Evolutionary conservation across 2,113 vertebrate species (phyloP).

Genomic region (Porphyrio hochstetteri): DNA sequence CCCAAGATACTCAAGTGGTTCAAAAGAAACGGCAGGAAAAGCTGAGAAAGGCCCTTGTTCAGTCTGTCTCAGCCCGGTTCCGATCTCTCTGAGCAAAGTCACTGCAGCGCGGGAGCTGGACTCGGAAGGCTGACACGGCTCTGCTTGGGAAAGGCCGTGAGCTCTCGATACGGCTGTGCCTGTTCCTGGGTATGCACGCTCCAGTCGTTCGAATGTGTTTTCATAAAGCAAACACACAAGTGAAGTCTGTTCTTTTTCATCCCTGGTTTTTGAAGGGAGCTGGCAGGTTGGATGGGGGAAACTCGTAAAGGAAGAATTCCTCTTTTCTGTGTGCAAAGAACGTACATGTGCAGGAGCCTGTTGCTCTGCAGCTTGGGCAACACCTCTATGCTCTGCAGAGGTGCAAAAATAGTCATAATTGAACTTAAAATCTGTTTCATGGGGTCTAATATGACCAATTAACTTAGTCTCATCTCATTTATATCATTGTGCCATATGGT

Average conservation of each 20-base stretch:
- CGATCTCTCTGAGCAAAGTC: constrained; percentile 39
- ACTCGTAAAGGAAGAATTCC: neutral
- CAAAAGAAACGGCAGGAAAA: neutral
- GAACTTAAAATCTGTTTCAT: constrained; percentile 63
- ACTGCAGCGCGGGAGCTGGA: neutral
- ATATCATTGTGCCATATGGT: neutral
- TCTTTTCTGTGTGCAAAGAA: neutral
- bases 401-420: constrained; percentile 50
- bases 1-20: neutral
- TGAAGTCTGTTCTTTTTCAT: neutral
- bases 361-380: neutral
- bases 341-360: neutral
- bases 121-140: neutral
- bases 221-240: neutral
- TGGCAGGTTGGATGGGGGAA: neutral
- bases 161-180: neutral
- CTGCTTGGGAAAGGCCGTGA: constrained; percentile 14
- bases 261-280: neutral
- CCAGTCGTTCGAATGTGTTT: neutral
- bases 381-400: neutral
- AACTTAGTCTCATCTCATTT: constrained; percentile 18
- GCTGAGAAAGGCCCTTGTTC: neutral
- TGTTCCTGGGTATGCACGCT: neutral
- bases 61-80: neutral
- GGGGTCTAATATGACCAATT: constrained; percentile 58